These are phyloP conservation scores for Aelia acuminata DNA, from an alignment of 2,888 invertebrate genomes.

Conservation along the genomic window DNA sequence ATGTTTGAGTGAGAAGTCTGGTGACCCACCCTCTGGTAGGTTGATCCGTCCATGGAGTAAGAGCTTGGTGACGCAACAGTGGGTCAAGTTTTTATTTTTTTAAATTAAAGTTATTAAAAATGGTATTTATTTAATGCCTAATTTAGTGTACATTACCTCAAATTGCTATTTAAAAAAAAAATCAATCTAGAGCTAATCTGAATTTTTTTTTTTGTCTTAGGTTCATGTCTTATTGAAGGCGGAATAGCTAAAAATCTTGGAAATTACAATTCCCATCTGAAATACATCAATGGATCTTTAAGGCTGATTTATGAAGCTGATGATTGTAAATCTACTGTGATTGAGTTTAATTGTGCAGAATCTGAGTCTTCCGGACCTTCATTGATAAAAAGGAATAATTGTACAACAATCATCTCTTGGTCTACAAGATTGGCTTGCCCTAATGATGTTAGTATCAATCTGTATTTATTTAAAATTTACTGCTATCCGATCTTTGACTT, in stretches of 20 bases:
- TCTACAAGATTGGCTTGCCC: constrained; percentile 36
- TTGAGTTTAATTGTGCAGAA: constrained; percentile 33
- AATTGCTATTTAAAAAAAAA: too few relatives aligned
- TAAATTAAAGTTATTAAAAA: too few relatives aligned
- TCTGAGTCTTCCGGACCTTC: background rate
- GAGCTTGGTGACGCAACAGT: too few relatives aligned
- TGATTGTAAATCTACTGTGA: constrained; percentile 22
- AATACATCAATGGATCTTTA: constrained; percentile 17
- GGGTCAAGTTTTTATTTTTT: too few relatives aligned
- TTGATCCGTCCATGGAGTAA: too few relatives aligned
- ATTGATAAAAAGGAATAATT: constrained; percentile 44
- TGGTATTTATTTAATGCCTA: too few relatives aligned
- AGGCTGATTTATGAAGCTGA: background rate
- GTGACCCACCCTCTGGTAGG: too few relatives aligned
- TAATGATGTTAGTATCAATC: constrained; percentile 46
- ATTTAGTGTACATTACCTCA: too few relatives aligned
- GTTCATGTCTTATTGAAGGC: constrained; percentile 10
- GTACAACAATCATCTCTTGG: constrained; percentile 49
- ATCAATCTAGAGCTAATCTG: too few relatives aligned
- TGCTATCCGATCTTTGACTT: too few relatives aligned
- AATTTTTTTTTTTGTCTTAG: background rate
- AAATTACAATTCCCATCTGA: constrained; percentile 41
- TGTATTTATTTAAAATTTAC: background rate
- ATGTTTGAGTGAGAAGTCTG: too few relatives aligned
- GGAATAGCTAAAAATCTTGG: constrained; percentile 45